These are phyloP conservation scores for Lemur catta DNA, from an alignment of 2,797 vertebrate genomes.

Conservation along the genomic window DNA sequence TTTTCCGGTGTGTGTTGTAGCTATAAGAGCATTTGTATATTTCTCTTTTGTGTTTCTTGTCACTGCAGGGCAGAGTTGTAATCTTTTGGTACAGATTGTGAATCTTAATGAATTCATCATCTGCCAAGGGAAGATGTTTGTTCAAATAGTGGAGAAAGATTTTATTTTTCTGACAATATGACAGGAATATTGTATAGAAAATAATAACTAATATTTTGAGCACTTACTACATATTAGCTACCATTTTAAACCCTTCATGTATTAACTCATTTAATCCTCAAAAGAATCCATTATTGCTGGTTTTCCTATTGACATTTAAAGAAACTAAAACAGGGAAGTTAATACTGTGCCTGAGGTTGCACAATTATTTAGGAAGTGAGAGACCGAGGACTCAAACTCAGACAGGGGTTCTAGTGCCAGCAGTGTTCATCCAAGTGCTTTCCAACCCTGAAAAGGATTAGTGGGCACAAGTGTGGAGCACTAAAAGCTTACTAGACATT, in stretches of 20 bases:
- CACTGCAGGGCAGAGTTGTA: background rate
- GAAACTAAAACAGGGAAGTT: background rate
- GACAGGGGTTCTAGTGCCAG: too few relatives aligned
- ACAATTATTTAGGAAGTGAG: background rate
- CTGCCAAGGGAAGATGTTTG: background rate
- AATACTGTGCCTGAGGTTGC: background rate
- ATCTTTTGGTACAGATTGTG: slow-evolving; percentile 31
- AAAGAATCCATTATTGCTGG: background rate
- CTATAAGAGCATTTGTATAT: background rate
- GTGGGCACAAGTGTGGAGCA: background rate
- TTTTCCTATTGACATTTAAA: background rate
- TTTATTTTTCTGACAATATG: background rate
- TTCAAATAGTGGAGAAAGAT: background rate
- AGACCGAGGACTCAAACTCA: background rate
- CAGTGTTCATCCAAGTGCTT: background rate
- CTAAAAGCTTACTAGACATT: background rate
- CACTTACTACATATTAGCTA: background rate
- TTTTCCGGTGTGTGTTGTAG: background rate
- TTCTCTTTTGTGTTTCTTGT: slow-evolving; percentile 21
- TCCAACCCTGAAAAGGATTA: background rate
- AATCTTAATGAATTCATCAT: slow-evolving; percentile 47
- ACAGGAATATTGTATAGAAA: background rate
- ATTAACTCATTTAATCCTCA: background rate
- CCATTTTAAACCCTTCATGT: background rate
- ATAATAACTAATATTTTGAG: background rate